Base-by-base conservation (phyloP, 2,888 invertebrate species). In the Ecdyonurus torrentis region DNA sequence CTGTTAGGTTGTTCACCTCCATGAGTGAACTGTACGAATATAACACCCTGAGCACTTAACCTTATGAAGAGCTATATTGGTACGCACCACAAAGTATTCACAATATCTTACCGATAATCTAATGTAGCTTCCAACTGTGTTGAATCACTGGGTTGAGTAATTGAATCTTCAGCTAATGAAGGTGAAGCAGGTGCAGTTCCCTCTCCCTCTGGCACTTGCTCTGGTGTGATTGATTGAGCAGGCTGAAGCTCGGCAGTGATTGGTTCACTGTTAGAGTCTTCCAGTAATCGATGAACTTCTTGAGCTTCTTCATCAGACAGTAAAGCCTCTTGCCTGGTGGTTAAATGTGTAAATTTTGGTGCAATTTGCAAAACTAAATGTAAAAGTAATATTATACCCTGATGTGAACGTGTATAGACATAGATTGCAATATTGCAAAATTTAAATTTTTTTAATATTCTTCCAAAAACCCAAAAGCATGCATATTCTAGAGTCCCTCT, bases 301-400 rank as follows among this genome's bases (percentile, higher is more conserved):
- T 89, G 89, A 68, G 91, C 91, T 76, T 91, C 91, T 77, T 91
- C 91, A 74, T 92, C 91, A 65, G 90, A 89, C 72, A 90, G 80
- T 72, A 90, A 78, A 72, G 85, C 83, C 76, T 88, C 88, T 81
- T 87, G 86, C 75, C 88, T 88, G 77, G 66, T 73, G 23, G 23
- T 7, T 20, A 55, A 50, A 10, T 50, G 7, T 50, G 50, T 50
- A 10, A 50, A 7, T 10, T 50, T 50, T 50, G n/a, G n/a, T n/a
- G n/a, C n/a, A n/a, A n/a, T n/a, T n/a, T n/a, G n/a, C n/a, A n/a
- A n/a, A n/a, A n/a, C n/a, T n/a, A n/a, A n/a, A n/a, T n/a, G n/a
- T n/a, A n/a, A n/a, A n/a, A n/a, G n/a, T n/a, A n/a, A n/a, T n/a
- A n/a, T n/a, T n/a, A n/a, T n/a, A n/a, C n/a, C n/a, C n/a, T n/a